phyloP scores from a whole-genome alignment of 2,113 vertebrate genomes.

The Azemiops feae region DNA sequence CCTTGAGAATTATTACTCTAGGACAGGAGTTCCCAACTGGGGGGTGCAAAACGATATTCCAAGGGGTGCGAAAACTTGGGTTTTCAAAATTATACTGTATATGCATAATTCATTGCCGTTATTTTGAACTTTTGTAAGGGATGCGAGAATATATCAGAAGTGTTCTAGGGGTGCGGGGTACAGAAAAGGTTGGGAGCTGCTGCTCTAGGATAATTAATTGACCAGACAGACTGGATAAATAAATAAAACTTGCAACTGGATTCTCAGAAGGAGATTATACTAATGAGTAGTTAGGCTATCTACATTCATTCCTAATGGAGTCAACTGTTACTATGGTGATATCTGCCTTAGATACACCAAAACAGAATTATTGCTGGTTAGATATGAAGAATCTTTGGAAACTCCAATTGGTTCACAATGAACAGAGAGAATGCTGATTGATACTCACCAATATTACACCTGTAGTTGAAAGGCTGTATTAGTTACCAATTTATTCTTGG shows the following conservation, averaged over 20 bases:
- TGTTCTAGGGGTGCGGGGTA: too few relatives aligned
- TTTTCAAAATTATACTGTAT: too few relatives aligned
- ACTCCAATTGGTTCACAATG: not conserved
- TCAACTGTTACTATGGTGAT: not conserved
- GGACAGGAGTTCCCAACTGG: too few relatives aligned
- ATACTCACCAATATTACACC: not conserved
- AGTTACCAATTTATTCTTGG: not conserved
- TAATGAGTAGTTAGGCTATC: not conserved
- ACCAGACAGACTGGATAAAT: not conserved
- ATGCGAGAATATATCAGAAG: too few relatives aligned
- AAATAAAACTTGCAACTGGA: not conserved
- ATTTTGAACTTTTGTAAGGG: too few relatives aligned
- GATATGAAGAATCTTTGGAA: not conserved
- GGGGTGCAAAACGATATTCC: too few relatives aligned
- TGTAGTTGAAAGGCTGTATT: not conserved
- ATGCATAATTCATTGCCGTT: too few relatives aligned
- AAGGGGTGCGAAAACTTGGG: too few relatives aligned
- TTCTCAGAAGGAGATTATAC: not conserved
- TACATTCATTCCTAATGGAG: not conserved
- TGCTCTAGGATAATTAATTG: not conserved
- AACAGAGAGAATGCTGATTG: not conserved
- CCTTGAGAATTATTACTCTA: not conserved
- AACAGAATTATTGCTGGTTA: not conserved
- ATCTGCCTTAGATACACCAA: not conserved
- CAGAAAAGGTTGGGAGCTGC: too few relatives aligned